Conservation (phyloP, 2,888 invertebrate species). For the Tenodera sinensis region DNA sequence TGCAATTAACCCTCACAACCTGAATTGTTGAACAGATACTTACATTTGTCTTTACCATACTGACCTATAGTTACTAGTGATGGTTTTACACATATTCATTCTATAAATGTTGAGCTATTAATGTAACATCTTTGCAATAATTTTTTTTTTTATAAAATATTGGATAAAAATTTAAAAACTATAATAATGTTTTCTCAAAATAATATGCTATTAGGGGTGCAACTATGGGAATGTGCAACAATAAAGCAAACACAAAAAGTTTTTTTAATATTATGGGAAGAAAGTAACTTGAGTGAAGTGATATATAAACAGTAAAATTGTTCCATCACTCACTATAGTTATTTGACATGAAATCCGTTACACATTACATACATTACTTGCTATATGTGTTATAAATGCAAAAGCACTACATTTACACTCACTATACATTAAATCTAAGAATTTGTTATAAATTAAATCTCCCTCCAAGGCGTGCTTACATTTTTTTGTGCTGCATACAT, state of each 20-base stretch:
- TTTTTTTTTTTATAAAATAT: too few relatives aligned
- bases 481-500: background rate
- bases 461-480: background rate
- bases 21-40: too few relatives aligned
- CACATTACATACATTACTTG: background rate
- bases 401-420: background rate
- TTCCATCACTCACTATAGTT: background rate
- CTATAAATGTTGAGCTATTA: too few relatives aligned
- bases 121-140: too few relatives aligned
- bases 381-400: background rate
- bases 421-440: background rate
- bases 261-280: background rate
- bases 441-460: background rate
- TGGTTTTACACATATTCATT: too few relatives aligned
- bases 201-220: background rate
- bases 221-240: background rate
- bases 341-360: background rate
- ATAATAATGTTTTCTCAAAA: background rate
- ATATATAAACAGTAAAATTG: too few relatives aligned
- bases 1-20: too few relatives aligned
- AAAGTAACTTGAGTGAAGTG: too few relatives aligned
- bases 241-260: background rate
- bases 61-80: too few relatives aligned
- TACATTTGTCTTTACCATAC: too few relatives aligned
- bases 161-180: too few relatives aligned